Base-by-base conservation (phyloP, 1,140 invertebrate genomes). In the Mercenaria mercenaria region DNA sequence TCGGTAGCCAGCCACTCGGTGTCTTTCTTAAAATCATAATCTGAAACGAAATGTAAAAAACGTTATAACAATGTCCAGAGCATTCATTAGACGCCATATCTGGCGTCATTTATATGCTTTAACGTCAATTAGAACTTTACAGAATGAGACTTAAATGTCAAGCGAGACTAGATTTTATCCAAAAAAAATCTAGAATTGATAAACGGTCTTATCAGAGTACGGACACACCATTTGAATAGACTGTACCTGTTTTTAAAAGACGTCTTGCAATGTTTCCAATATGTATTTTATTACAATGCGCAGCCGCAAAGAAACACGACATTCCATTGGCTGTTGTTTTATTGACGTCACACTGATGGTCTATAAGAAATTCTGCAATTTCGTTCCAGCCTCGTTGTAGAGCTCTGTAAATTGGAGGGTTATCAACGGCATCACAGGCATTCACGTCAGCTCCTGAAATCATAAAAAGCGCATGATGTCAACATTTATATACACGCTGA, bases 281-380 rank as follows among this genome's bases (percentile, higher is more conserved):
- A 41, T 76, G 39, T 29, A 86, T 86, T 74, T 76, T 76, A 47
- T 74, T 74, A 50, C 83, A 86, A 59, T 86, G 67, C 41, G 67
- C n/a, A 74, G 83, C 83, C 34, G 69, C 83, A 52, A 76, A 86
- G 83, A 86, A 86, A 41, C 83, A 86, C 20, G 83, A 76, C 69
- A 74, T 86, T 56, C 69, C 83, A 86, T 74, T 86, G 67, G 83
- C 43, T 76, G 83, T 52, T 39, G 67, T 76, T 37, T 74, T 86
- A 39, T 86, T 86, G 83, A 86, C 83, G 69, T 86, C 83, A 86
- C 83, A 86, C 26, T 86, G 83, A 43, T 34, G 52, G n/a, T 86
- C 74, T 37, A 80, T 67, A 29, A 88, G n/a, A 29, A 88, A 69
- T 4, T 77, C 59, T 61, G 74, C 85, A 79, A 88, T 69, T 18